Base-by-base conservation (phyloP, 2,888 invertebrate species). In the Eupithecia abbreviata region DNA sequence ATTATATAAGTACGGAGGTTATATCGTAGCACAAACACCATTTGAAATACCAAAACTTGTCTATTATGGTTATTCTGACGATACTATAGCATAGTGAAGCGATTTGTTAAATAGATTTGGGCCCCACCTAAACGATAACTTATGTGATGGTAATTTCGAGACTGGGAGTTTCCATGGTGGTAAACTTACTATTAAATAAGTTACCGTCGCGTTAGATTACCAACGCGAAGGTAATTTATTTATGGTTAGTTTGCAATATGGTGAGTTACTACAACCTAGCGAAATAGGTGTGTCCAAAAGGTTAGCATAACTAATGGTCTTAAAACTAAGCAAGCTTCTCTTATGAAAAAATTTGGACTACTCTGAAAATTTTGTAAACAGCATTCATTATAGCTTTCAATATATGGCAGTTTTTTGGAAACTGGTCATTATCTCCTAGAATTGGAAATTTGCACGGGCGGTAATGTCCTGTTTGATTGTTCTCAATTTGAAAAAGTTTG, bases 181-280 rank as follows among this genome's bases (percentile, higher is more conserved):
- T 66, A 66, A 66, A 66, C 42, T 41, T 13, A 66, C 58, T n/a
- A n/a, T n/a, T n/a, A n/a, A n/a, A n/a, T n/a, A n/a, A n/a, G n/a
- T n/a, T n/a, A n/a, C n/a, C n/a, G n/a, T n/a, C n/a, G n/a, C 18
- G n/a, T 3, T 18, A 10, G 18, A 9, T 55, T 9, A 18, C 55
- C 5, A 15, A 4, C 2, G 51, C 15, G 15, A 51, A 4, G 51
- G 18, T 58, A 62, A 30, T 3, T 41, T 30, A 30, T 62, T 65
- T 41, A 13, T 65, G 6, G 41, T 13, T 65, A 10, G 66, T 42
- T 66, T 42, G 66, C 5, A 7, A 13, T 42, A 13, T 66, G 65
- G 41, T 66, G 42, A 66, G 42, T 66, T 66, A 66, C 41, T 66
- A 51, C 70, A 42, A 15, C 49, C 49, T 49, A 70, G 66, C 42